Conservation (phyloP, 2,888 invertebrate species). For the Sinodicranocentrus sp. region DNA sequence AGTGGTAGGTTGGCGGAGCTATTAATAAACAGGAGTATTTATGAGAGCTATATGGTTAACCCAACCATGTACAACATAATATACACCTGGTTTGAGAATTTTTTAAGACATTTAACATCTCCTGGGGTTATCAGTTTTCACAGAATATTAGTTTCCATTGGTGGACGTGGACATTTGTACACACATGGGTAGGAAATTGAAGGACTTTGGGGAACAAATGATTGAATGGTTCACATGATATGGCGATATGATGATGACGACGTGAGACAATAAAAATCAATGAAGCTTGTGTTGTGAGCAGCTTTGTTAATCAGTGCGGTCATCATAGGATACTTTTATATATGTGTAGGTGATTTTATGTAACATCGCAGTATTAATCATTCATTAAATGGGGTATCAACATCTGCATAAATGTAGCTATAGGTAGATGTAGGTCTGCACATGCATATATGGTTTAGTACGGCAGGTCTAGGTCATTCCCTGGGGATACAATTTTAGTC, state of each 20-base stretch:
- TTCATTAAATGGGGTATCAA: too few relatives aligned
- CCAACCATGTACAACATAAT: not conserved
- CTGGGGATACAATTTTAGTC: conserved; percentile 9
- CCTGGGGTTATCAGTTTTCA: not conserved
- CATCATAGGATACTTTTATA: not conserved
- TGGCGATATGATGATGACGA: too few relatives aligned
- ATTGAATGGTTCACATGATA: not conserved
- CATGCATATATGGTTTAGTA: not conserved
- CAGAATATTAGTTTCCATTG: too few relatives aligned
- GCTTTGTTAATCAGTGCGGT: too few relatives aligned
- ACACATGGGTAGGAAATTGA: not conserved
- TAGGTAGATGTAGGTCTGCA: not conserved
- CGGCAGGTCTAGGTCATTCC: conserved; percentile 61
- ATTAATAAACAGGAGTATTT: not conserved
- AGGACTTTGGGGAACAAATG: not conserved
- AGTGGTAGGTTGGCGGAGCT: conserved; percentile 9
- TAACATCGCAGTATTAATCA: conserved; percentile 3
- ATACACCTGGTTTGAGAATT: not conserved
- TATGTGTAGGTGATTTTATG: not conserved
- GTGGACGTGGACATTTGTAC: too few relatives aligned
- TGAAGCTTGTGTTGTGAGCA: too few relatives aligned
- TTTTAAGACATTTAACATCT: not conserved
- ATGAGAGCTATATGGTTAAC: too few relatives aligned
- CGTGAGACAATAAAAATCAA: too few relatives aligned
- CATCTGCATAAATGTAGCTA: not conserved